Base-by-base conservation (phyloP, 2,113 vertebrate genomes). In the Tragelaphus buxtoni region DNA sequence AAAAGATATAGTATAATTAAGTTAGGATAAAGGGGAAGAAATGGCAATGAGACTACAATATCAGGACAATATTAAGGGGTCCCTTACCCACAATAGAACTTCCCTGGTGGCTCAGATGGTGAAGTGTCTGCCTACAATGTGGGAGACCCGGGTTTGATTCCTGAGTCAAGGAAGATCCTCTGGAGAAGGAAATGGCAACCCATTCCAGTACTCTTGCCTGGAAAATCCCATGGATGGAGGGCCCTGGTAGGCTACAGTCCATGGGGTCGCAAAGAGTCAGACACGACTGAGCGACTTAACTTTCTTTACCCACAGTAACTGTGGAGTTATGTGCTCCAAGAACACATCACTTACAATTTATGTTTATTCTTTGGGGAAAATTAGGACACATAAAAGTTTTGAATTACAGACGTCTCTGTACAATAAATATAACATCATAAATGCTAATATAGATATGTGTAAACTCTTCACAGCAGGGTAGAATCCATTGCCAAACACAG, bases 381-480 rank as follows among this genome's bases (percentile, higher is more conserved):
- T 49, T 65, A 94, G 88, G 45, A 91, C 30, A 81, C 16, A 17
- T 76, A 74, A 88, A 97, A 72, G 45, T 14, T 58, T 60, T 88
- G 56, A 95, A 96, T 91, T 88, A 85, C n/a, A n/a, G 42, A 72
- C 11, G 35, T 96, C 60, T 26, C 51, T 93, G 45, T 63, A 72
- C 16, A 96, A 84, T 79, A 92, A 95, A 84, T 74, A 92, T 47
- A 91, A 93, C 47, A 86, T 63, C 81, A 97, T 90, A 97, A 92
- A 90, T 80, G 92, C 58, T 97, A 97, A 96, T 95, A 95, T 2
- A 83, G 47, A 95, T 92, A 60, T 30, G 32, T 79, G 58, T 87
- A 81, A 92, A 96, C 83, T 84, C 83, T 95, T 95, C 61, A 96
- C 3, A 85, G 88, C 61, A 97, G 87, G 87, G 84, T 16, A 95